A percentile compares a stretch with the other conserved stretches of the same genome.
phyloP scores from a whole-genome alignment of 2,888 invertebrate genomes.

The Drosophila eohydei region DNA sequence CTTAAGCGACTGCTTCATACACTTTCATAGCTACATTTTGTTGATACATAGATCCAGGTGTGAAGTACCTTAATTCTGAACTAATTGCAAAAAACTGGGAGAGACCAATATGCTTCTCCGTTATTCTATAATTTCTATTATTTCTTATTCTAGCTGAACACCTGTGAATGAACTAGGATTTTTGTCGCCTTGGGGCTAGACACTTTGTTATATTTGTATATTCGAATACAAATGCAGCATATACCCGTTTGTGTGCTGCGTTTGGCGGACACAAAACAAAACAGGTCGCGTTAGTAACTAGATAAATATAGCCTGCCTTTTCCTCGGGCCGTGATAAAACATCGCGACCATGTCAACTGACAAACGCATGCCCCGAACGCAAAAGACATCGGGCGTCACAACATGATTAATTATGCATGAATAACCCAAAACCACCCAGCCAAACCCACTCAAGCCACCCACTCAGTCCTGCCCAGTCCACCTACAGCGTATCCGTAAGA shows the following conservation, averaged over 20 bases:
- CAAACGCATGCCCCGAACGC: slow-evolving; percentile 47
- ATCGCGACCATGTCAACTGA: slow-evolving; percentile 69
- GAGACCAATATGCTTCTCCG: too few species aligned
- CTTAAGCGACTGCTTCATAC: background rate
- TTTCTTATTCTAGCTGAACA: too few species aligned
- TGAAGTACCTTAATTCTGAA: too few species aligned
- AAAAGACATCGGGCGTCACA: slow-evolving; percentile 50
- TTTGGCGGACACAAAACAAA: background rate
- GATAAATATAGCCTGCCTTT: slow-evolving; percentile 66
- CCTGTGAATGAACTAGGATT: too few species aligned
- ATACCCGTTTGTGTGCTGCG: background rate
- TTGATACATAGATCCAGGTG: background rate
- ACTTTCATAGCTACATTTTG: background rate
- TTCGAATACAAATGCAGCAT: background rate
- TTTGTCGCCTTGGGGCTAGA: too few species aligned
- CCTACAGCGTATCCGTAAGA: slow-evolving; percentile 37
- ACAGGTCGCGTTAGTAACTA: slow-evolving; percentile 47
- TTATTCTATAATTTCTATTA: too few species aligned
- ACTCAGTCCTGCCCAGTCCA: background rate
- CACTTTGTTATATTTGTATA: too few species aligned
- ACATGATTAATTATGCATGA: slow-evolving; percentile 77
- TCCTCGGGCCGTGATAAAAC: slow-evolving; percentile 65
- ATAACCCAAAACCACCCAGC: slow-evolving; percentile 14
- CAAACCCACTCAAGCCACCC: slow-evolving; percentile 1
- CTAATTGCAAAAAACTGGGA: too few species aligned